phyloP scores from a whole-genome alignment of 2,113 vertebrate species.

The Pituophis catenifer region DNA sequence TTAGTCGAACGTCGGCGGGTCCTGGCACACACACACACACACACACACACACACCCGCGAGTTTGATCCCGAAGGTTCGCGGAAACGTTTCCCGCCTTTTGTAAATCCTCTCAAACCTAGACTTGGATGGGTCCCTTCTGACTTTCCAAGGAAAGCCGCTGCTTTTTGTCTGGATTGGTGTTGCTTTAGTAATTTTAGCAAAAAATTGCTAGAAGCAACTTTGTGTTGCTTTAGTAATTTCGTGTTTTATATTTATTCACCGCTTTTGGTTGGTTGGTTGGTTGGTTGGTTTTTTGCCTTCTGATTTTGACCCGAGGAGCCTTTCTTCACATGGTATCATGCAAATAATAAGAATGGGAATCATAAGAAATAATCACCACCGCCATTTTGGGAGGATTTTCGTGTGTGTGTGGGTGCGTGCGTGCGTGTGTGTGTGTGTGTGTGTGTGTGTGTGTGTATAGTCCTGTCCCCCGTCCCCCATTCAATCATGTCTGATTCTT shows the following conservation, averaged over 20 bases:
- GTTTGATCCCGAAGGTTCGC: not conserved
- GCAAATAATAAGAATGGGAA: not conserved
- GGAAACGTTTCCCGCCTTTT: not conserved
- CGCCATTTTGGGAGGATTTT: not conserved
- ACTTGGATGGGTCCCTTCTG: not conserved
- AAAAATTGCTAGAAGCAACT: too few relatives aligned
- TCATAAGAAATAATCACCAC: not conserved
- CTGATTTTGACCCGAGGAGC: not conserved
- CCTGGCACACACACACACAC: too few relatives aligned
- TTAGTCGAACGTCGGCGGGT: not conserved
- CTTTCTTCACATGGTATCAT: not conserved
- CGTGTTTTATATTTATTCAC: not conserved
- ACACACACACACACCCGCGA: not conserved
- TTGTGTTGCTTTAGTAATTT: not conserved
- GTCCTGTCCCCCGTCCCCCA: too few relatives aligned
- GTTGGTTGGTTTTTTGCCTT: not conserved
- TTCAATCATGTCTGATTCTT: not conserved
- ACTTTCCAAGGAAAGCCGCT: not conserved
- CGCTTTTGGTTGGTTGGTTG: not conserved
- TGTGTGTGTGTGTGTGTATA: too few relatives aligned
- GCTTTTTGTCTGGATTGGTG: not conserved
- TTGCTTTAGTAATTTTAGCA: not conserved
- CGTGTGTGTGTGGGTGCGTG: not conserved
- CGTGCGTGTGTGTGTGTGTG: too few relatives aligned
- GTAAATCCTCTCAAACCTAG: not conserved